A percentile compares a stretch with the other conserved stretches of the same genome.
Conservation (phyloP, 2,797 vertebrate genomes). For the Esox masquinongy region DNA sequence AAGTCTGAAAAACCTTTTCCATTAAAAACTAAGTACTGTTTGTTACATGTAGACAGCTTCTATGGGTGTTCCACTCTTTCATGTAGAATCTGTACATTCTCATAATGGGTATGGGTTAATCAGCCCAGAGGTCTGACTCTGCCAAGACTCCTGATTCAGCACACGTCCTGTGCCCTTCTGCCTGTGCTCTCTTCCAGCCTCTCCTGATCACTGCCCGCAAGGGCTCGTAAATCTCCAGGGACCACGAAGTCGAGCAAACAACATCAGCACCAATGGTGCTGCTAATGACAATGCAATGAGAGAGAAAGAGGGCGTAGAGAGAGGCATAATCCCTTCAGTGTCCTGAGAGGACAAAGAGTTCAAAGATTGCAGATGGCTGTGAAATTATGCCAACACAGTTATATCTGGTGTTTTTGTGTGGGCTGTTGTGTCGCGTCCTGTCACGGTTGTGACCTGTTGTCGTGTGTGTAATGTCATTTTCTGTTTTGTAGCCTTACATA, state of each 20-base stretch:
- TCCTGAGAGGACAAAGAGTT: conserved; percentile 43
- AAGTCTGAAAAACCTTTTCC: too few species aligned
- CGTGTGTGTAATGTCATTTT: too few species aligned
- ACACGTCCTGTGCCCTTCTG: conserved; percentile 11
- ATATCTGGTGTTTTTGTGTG: conserved; percentile 35
- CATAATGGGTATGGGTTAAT: conserved; percentile 16
- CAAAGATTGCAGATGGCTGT: conserved; percentile 29
- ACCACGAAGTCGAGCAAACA: conserved; percentile 42
- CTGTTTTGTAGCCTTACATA: conserved; percentile 22
- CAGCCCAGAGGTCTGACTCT: conserved; percentile 15
- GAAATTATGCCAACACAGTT: conserved; percentile 42
- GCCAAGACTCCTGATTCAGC: not conserved
- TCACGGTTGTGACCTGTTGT: too few species aligned
- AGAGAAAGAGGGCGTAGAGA: conserved; percentile 34
- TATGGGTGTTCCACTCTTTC: too few species aligned
- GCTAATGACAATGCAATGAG: conserved; percentile 15
- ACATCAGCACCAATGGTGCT: conserved; percentile 8
- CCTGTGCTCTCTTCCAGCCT: conserved; percentile 23
- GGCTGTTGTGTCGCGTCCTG: not conserved
- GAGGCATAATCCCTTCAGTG: conserved; percentile 34
- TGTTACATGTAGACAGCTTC: too few species aligned
- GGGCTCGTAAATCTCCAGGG: conserved; percentile 29
- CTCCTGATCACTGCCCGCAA: not conserved
- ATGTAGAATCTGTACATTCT: too few species aligned
- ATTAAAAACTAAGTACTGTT: too few species aligned